Evolutionary conservation across 2,888 invertebrate genomes (phyloP), one percentile per base, ranked within the genome.

Genomic region (Eupithecia pulchellata): DNA sequence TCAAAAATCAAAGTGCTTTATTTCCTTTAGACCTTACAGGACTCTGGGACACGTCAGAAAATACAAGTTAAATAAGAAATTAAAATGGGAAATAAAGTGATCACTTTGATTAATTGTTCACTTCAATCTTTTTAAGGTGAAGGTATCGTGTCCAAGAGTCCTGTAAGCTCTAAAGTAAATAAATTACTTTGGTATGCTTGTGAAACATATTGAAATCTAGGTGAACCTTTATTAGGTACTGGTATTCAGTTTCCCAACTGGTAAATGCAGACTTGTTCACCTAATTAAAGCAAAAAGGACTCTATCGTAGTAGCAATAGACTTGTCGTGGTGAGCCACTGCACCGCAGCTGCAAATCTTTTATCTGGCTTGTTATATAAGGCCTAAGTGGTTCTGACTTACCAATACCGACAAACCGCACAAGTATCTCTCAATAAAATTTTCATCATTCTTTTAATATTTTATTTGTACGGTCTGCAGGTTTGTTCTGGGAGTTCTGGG

Each of bases 301-400:
- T 63, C 52, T 72, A 72, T 8, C 0, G 14, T 4, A 14, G 25
- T 36, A 20, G 68, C 29, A 57, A 68, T 65, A 68, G 29, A 63
- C 36, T 57, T 64, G 20, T 13, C 11, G n/a, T 29, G 47, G 47
- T 63, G 32, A 30, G 47, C 42, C 17, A 34, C 36, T 68, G 30
- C 62, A 0, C 30, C n/a, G 47, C 34, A 20, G 55, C 13, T 8
- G 58, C 39, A 64, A 25, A 55, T 32, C 64, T 66, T 71, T 29
- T 47, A 66, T 58, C 72, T 68, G 72, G 72, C 66, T 58, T 29
- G 72, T 72, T 72, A 72, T 72, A 72, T 72, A 72, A 72, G 58
- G 8, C 42, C 17, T 58, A 58, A 72, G 63, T 68, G 63, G 66
- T 58, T 42, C 57, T 30, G 39, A 34, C 47, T 72, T 68, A 47